A percentile compares a stretch with the other conserved stretches of the same genome.
Evolutionary conservation across 2,888 invertebrate genomes (phyloP).

Genomic region (Bellardia bayeri): DNA sequence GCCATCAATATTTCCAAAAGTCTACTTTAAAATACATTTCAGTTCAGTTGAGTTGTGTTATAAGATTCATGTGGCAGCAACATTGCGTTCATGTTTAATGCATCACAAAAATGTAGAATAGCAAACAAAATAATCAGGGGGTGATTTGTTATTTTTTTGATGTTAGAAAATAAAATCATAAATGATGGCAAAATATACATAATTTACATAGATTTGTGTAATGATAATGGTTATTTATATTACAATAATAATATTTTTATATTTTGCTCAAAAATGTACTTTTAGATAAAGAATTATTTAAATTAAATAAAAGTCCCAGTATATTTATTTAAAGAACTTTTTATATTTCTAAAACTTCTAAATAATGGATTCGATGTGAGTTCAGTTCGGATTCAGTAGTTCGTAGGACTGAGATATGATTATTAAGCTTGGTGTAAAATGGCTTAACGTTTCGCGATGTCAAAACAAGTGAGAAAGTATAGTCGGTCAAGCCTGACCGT

Average conservation of each 20-base stretch:
- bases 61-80: conserved; percentile 19
- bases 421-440: too few relatives aligned
- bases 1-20: conserved; percentile 65
- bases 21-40: conserved; percentile 1
- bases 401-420: too few relatives aligned
- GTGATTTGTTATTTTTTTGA: conserved; percentile 52
- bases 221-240: conserved; percentile 60
- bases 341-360: too few relatives aligned
- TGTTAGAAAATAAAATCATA: conserved; percentile 44
- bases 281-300: not conserved
- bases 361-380: too few relatives aligned
- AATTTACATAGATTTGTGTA: conserved; percentile 66
- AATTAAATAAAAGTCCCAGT: not conserved
- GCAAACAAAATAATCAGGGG: conserved; percentile 23
- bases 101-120: conserved; percentile 4
- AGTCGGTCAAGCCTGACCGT: too few relatives aligned
- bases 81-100: conserved; percentile 40
- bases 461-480: too few relatives aligned
- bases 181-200: conserved; percentile 10
- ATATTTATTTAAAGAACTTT: too few relatives aligned
- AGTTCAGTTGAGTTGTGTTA: not conserved
- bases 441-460: too few relatives aligned
- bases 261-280: not conserved
- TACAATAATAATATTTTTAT: conserved; percentile 9
- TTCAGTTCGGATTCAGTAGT: too few relatives aligned